Evolutionary conservation across 2,888 invertebrate genomes (phyloP).

Genomic region (Leptopterna dolabrata): DNA sequence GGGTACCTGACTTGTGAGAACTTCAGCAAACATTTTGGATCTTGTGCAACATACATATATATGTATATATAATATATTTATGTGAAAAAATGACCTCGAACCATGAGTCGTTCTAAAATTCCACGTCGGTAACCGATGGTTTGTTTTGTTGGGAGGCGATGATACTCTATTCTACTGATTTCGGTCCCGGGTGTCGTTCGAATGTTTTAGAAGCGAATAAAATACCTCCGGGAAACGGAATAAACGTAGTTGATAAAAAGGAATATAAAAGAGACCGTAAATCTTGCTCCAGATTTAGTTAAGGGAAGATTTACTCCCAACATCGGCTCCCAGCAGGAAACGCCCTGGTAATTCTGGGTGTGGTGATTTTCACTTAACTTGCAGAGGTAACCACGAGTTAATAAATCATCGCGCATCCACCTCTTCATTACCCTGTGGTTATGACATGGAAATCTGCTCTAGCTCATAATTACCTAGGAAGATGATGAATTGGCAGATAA

Average conservation of each 20-base stretch:
- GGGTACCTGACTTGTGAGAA: too few species aligned
- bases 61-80: too few species aligned
- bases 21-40: too few species aligned
- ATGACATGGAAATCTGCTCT: background rate
- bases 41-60: too few species aligned
- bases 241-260: background rate
- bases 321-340: background rate
- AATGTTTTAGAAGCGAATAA: background rate
- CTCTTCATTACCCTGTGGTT: background rate
- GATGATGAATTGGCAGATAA: background rate
- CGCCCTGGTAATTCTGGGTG: background rate
- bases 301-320: slow-evolving; percentile 2
- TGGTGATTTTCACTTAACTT: background rate
- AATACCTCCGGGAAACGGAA: background rate
- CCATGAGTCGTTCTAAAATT: too few species aligned
- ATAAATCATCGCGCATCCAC: background rate
- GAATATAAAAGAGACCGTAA: slow-evolving; percentile 15
- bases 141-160: background rate
- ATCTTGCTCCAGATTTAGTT: slow-evolving; percentile 10
- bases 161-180: background rate
- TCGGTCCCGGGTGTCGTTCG: background rate
- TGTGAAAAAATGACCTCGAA: too few species aligned
- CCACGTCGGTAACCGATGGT: too few species aligned
- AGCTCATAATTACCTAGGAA: background rate
- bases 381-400: background rate